Evolutionary conservation across 2,797 vertebrate genomes (phyloP).

Genomic region (Schizothorax lantsangensis): DNA sequence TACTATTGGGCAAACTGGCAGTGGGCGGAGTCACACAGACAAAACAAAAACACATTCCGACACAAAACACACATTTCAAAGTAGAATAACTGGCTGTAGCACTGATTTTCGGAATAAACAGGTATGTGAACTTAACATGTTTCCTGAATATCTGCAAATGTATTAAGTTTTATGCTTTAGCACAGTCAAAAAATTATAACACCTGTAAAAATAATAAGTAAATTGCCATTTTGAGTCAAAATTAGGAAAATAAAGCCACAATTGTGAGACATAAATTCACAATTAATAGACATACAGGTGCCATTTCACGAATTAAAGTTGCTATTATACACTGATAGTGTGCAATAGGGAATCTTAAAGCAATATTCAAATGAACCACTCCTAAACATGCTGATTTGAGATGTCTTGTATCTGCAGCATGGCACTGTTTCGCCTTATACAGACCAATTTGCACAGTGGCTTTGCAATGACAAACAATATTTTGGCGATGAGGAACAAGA

Average conservation of each 20-base stretch:
- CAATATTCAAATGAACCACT: conserved; percentile 35
- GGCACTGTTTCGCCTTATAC: conserved; percentile 50
- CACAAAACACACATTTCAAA: background rate
- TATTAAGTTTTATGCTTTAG: background rate
- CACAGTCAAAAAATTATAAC: background rate
- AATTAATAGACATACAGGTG: background rate
- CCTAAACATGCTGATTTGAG: conserved; percentile 56
- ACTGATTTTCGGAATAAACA: background rate
- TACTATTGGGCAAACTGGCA: background rate
- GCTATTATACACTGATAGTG: conserved; percentile 44
- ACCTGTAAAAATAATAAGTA: background rate
- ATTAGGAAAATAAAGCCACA: background rate
- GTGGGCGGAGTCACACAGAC: background rate
- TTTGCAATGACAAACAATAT: conserved; percentile 57
- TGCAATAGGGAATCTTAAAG: conserved; percentile 44
- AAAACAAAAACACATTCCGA: background rate
- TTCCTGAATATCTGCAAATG: background rate
- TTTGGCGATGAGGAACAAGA: conserved; percentile 49
- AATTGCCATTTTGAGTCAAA: background rate
- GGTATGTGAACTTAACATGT: background rate
- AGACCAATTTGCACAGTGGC: conserved; percentile 50
- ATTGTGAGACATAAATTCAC: background rate
- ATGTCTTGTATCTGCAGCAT: conserved; percentile 59
- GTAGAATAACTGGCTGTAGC: background rate
- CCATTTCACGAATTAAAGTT: background rate